Conservation (phyloP, 2,113 vertebrate genomes). For the Macquaria ambigua region DNA sequence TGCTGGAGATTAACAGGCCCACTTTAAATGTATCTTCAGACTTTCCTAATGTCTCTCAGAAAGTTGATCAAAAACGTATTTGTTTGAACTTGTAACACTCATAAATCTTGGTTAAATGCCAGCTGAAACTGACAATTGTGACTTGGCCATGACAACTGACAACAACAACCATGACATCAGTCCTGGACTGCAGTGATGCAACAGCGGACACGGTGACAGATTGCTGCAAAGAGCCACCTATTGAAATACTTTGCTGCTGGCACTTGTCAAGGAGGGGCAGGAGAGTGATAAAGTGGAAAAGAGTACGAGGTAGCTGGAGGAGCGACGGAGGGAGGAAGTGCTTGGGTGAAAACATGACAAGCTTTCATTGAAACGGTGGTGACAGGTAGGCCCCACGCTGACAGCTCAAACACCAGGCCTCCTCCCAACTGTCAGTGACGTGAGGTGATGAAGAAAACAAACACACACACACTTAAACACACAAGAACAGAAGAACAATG, state of each 20-base stretch:
- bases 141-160: slow-evolving; percentile 4
- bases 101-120: neutral
- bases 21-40: neutral
- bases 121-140: neutral
- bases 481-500: neutral
- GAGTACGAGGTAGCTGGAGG: neutral
- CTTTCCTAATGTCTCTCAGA: neutral
- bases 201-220: slow-evolving; percentile 37
- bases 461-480: neutral
- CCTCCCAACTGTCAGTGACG: slow-evolving; percentile 34
- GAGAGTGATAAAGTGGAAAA: slow-evolving; percentile 15
- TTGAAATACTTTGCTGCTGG: slow-evolving; percentile 28
- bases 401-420: slow-evolving; percentile 40
- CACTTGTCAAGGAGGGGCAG: slow-evolving; percentile 34
- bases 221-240: neutral
- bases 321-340: neutral
- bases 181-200: neutral
- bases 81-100: neutral
- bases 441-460: slow-evolving; percentile 36
- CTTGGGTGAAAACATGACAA: slow-evolving; percentile 31
- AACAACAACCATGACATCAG: slow-evolving; percentile 23
- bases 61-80: neutral
- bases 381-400: slow-evolving; percentile 35
- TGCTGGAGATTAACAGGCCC: neutral
- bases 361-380: slow-evolving; percentile 36